phyloP scores from a whole-genome alignment of 2,113 vertebrate genomes.

The Neotoma lepida region DNA sequence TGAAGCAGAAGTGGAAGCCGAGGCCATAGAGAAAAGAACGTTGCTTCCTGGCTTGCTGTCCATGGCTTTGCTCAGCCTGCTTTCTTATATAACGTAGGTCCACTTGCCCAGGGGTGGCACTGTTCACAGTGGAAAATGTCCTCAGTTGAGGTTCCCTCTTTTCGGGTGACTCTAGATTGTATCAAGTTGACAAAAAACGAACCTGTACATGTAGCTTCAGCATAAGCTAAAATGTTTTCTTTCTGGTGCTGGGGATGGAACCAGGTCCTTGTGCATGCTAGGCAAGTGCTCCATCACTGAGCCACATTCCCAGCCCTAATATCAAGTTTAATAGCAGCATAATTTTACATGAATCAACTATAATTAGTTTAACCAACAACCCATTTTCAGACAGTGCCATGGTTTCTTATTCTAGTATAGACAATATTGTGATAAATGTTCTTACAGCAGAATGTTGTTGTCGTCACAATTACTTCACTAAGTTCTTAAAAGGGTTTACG shows the following conservation, averaged over 20 bases:
- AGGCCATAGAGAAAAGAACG: background rate
- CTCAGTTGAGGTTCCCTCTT: background rate
- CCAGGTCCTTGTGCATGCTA: background rate
- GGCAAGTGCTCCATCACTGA: background rate
- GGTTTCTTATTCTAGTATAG: background rate
- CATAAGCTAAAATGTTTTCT: background rate
- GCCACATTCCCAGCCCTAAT: background rate
- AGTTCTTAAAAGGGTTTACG: background rate
- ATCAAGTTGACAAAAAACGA: background rate
- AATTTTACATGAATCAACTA: background rate
- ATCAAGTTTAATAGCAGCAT: background rate
- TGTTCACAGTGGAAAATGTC: background rate
- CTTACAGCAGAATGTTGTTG: constrained; percentile 15
- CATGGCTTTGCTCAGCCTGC: background rate
- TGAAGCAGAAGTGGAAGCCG: background rate
- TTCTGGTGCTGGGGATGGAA: background rate
- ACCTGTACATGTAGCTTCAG: background rate
- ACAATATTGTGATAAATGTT: constrained; percentile 27
- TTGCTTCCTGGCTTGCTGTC: background rate
- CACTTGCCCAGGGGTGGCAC: background rate
- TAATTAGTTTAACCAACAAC: constrained; percentile 3
- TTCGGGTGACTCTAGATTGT: background rate
- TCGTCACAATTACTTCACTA: background rate
- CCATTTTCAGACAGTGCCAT: constrained; percentile 4
- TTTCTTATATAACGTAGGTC: background rate